Conservation (phyloP, 1,140 invertebrate genomes). For the Sycophaga agraensis region DNA sequence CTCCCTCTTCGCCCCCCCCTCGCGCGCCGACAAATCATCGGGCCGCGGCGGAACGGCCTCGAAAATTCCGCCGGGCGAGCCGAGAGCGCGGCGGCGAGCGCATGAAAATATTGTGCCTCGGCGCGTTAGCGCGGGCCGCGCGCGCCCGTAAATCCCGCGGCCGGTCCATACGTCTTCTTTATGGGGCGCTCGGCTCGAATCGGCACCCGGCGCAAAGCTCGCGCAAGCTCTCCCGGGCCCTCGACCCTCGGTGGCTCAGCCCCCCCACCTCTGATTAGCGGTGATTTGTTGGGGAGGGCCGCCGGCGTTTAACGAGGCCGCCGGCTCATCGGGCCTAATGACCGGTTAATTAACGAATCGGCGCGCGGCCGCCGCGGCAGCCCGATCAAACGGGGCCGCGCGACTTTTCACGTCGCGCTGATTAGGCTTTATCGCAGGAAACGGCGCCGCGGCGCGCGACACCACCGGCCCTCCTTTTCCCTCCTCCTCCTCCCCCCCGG, state of each 20-base stretch:
- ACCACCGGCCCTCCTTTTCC: too few species aligned
- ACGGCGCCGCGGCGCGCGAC: neutral
- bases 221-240: neutral
- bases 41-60: too few species aligned
- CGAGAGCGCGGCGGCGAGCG: too few species aligned
- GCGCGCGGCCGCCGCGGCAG: too few species aligned
- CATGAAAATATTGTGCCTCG: too few species aligned
- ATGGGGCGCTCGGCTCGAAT: neutral
- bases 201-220: neutral
- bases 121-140: too few species aligned
- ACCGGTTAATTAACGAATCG: constrained; percentile 23
- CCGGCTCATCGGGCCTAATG: constrained; percentile 22
- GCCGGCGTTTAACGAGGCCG: neutral
- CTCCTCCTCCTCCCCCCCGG: too few species aligned
- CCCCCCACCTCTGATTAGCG: constrained; percentile 7
- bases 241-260: neutral
- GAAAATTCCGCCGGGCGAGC: too few species aligned
- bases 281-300: constrained; percentile 23
- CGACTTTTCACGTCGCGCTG: constrained; percentile 6
- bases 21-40: too few species aligned
- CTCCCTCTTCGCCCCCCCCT: too few species aligned
- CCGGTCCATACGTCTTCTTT: constrained; percentile 11
- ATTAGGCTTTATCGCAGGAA: constrained; percentile 14
- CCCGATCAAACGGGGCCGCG: constrained; percentile 1
- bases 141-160: neutral